Conservation (phyloP, 2,888 invertebrate species). For the Lacanobia wlatinum region DNA sequence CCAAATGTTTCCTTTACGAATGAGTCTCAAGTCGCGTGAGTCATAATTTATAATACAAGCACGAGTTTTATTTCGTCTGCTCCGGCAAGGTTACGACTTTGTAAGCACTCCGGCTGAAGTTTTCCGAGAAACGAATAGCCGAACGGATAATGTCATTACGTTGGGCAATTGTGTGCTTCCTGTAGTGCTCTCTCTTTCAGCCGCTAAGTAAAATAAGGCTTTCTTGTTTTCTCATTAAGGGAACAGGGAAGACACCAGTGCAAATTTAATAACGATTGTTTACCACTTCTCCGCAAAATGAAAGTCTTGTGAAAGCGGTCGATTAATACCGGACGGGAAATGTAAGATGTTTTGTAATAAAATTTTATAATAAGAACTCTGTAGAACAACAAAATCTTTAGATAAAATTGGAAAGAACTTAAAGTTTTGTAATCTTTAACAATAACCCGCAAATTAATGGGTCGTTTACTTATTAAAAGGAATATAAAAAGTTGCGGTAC, state of each 20-base stretch:
- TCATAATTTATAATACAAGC: slow-evolving; percentile 73
- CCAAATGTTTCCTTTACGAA: no score
- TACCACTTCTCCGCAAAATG: slow-evolving; percentile 86
- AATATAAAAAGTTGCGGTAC: slow-evolving; percentile 3
- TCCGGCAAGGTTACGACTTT: slow-evolving; percentile 76
- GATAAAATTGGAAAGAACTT: slow-evolving; percentile 40
- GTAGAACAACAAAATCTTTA: slow-evolving; percentile 47
- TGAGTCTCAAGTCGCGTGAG: slow-evolving; percentile 60
- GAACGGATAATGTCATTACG: slow-evolving; percentile 83
- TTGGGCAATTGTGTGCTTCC: slow-evolving; percentile 80
- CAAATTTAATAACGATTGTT: slow-evolving; percentile 90
- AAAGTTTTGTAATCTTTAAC: slow-evolving; percentile 50
- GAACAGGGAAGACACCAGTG: slow-evolving; percentile 84
- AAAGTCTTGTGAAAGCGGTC: slow-evolving; percentile 81
- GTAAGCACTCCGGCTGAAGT: slow-evolving; percentile 78
- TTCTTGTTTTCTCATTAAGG: slow-evolving; percentile 79
- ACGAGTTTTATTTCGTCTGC: slow-evolving; percentile 77
- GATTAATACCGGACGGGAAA: slow-evolving; percentile 77
- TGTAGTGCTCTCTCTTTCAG: slow-evolving; percentile 76
- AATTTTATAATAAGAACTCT: slow-evolving; percentile 60
- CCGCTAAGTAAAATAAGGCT: slow-evolving; percentile 76
- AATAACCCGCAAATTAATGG: slow-evolving; percentile 46
- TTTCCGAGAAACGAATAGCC: slow-evolving; percentile 79
- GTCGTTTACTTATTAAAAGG: slow-evolving; percentile 26
- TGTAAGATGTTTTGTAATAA: slow-evolving; percentile 66